Evolutionary conservation across 2,113 vertebrate genomes (phyloP).

Genomic region (Pteronura brasiliensis): DNA sequence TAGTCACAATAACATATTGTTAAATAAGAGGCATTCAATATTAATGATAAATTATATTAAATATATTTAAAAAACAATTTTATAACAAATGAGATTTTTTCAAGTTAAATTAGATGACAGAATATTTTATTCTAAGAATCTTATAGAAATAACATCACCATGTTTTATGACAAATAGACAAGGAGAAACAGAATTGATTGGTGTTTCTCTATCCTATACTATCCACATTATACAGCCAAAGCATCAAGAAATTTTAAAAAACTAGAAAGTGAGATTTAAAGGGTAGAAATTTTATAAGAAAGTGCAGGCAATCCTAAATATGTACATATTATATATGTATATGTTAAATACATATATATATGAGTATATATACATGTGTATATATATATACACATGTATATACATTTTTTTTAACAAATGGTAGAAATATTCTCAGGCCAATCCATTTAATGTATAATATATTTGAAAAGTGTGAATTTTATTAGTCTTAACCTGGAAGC

Average conservation of each 20-base stretch:
- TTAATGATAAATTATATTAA: neutral
- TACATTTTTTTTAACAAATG: neutral
- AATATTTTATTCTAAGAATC: neutral
- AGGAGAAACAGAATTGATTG: neutral
- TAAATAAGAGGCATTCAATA: neutral
- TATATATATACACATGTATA: neutral
- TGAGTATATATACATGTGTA: neutral
- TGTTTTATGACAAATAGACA: neutral
- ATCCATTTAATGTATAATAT: neutral
- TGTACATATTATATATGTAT: neutral
- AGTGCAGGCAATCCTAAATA: neutral
- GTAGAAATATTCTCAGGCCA: neutral
- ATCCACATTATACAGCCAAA: neutral
- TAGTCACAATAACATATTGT: neutral
- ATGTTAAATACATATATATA: neutral
- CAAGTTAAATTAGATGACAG: neutral
- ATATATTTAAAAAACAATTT: neutral
- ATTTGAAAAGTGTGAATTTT: neutral
- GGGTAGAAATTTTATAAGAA: neutral
- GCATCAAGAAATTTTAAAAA: neutral
- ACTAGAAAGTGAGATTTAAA: neutral
- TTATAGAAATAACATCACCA: neutral
- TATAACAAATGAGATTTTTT: neutral
- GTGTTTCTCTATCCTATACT: neutral
- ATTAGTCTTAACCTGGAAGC: neutral